Percentiles rank a stretch among this genome's conserved stretches.
These are phyloP conservation scores for Zygothrica quintamaculata DNA, from an alignment of 2,888 invertebrate species.

Conservation along the genomic window DNA sequence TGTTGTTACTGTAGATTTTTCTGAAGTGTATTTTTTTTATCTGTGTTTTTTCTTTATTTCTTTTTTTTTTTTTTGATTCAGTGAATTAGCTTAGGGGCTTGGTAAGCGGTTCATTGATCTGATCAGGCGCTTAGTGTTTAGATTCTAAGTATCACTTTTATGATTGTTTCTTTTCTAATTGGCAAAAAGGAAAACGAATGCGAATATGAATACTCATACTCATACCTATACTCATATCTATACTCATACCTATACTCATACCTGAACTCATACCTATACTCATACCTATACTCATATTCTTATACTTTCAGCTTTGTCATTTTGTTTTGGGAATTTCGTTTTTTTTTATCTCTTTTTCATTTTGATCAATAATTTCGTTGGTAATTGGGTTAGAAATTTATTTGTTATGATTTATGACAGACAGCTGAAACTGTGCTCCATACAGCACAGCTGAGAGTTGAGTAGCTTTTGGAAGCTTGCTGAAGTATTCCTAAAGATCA, in stretches of 20 bases:
- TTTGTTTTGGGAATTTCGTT: constrained; percentile 9
- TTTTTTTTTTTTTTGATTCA: constrained; percentile 29
- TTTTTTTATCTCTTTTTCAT: background rate
- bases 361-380: constrained; percentile 32
- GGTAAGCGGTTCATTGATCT: constrained; percentile 68
- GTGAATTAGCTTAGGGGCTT: constrained; percentile 47
- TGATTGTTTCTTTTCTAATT: constrained; percentile 44
- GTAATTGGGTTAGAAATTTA: constrained; percentile 43
- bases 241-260: too few relatives aligned
- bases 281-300: too few relatives aligned
- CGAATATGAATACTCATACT: background rate
- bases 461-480: too few relatives aligned
- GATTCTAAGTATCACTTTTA: constrained; percentile 42
- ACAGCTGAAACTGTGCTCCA: constrained; percentile 9
- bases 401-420: constrained; percentile 37
- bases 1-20: constrained; percentile 19
- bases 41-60: too few relatives aligned
- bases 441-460: constrained; percentile 10
- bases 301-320: constrained; percentile 12
- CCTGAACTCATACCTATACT: too few relatives aligned
- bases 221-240: too few relatives aligned
- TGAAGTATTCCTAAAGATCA: too few relatives aligned
- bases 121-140: constrained; percentile 27
- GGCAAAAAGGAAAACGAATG: constrained; percentile 4
- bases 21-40: too few relatives aligned